These are phyloP conservation scores for Agrotis ipsilon DNA, from an alignment of 2,888 invertebrate species.

Conservation along the genomic window DNA sequence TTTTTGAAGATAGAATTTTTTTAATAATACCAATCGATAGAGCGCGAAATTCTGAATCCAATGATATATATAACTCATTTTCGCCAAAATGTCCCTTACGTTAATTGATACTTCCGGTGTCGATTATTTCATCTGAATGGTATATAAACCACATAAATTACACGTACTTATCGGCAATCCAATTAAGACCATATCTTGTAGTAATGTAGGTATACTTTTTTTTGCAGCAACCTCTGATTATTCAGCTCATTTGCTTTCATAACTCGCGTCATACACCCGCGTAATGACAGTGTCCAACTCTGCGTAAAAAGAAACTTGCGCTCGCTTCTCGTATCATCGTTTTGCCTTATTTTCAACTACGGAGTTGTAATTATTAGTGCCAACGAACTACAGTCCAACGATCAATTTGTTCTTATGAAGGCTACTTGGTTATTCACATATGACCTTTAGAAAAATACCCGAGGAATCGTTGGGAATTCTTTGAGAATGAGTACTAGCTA, in stretches of 20 bases:
- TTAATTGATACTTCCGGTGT: no score
- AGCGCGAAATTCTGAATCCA: no score
- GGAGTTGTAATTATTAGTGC: slow-evolving; percentile 82
- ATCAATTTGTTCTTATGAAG: slow-evolving; percentile 73
- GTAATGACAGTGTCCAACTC: slow-evolving; percentile 73
- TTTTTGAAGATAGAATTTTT: no score
- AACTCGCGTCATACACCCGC: slow-evolving; percentile 64
- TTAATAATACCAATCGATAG: no score
- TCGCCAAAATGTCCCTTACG: no score
- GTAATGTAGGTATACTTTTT: slow-evolving; percentile 14
- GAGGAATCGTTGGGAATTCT: slow-evolving; percentile 74
- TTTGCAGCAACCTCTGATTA: slow-evolving; percentile 35
- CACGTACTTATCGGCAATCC: slow-evolving; percentile 23
- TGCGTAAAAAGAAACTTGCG: slow-evolving; percentile 75
- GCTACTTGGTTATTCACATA: slow-evolving; percentile 85
- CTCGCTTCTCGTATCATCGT: slow-evolving; percentile 54
- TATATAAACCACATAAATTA: slow-evolving; percentile 18
- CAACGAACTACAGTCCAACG: slow-evolving; percentile 77
- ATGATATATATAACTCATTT: no score
- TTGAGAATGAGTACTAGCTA: slow-evolving; percentile 56
- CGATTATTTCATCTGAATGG: slow-evolving; percentile 1
- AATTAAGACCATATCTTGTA: slow-evolving; percentile 24
- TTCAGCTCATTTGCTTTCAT: slow-evolving; percentile 64
- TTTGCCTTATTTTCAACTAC: slow-evolving; percentile 75
- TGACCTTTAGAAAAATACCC: slow-evolving; percentile 86